These are phyloP conservation scores for Sternotherus odoratus DNA, from an alignment of 2,797 vertebrate genomes.

Conservation along the genomic window DNA sequence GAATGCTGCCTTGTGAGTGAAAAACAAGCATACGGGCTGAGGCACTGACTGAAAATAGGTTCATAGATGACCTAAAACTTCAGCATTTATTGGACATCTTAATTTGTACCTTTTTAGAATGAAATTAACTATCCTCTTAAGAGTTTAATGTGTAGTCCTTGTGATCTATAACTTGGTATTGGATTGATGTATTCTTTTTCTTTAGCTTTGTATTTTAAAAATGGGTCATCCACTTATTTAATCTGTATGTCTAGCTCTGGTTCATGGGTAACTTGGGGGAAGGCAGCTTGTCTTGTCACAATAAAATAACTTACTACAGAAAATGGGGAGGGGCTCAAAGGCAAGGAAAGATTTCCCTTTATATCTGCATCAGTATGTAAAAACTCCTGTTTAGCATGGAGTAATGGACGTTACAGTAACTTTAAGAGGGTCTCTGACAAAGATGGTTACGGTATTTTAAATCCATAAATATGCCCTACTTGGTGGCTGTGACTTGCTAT, in stretches of 20 bases:
- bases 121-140: neutral
- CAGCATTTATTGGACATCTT: neutral
- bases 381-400: neutral
- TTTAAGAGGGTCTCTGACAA: neutral
- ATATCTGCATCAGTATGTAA: neutral
- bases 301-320: neutral
- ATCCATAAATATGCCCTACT: neutral
- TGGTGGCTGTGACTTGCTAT: neutral
- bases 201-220: neutral
- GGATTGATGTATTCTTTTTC: neutral
- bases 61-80: neutral
- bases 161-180: neutral
- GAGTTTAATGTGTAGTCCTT: rapidly evolving
- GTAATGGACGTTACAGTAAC: neutral
- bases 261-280: neutral
- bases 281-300: neutral
- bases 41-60: neutral
- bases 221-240: neutral
- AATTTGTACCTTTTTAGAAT: neutral
- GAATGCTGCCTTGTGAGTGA: neutral
- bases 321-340: neutral
- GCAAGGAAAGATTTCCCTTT: neutral
- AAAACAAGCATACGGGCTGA: neutral
- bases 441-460: too few species aligned
- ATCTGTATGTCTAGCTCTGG: neutral